A percentile compares a stretch with the other conserved stretches of the same genome.
Conservation (phyloP, 2,113 vertebrate species). For the Oreamnos americanus region DNA sequence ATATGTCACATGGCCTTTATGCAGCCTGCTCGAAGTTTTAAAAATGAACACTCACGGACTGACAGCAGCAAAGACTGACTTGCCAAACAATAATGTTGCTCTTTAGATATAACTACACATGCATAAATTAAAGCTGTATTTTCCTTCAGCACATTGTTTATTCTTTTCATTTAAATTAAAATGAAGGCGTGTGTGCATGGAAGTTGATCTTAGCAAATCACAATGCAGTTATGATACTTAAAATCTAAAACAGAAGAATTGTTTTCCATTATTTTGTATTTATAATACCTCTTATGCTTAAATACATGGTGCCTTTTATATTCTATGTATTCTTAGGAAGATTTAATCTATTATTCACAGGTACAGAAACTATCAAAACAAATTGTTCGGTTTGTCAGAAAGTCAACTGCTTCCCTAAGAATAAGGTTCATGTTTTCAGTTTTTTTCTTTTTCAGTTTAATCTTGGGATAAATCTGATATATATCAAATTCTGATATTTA, state of each 20-base stretch:
- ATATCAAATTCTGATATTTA: background rate
- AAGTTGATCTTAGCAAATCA: background rate
- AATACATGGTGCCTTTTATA: background rate
- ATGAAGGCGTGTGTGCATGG: background rate
- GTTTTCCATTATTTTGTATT: background rate
- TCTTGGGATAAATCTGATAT: background rate
- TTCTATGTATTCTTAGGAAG: background rate
- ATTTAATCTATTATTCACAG: background rate
- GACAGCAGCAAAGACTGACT: background rate
- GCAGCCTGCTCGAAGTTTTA: background rate
- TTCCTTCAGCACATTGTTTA: background rate
- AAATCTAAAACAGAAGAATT: background rate
- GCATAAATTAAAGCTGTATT: background rate
- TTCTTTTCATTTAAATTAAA: conserved; percentile 6
- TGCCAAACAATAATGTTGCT: background rate
- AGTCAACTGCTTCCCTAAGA: background rate
- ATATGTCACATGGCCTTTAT: background rate
- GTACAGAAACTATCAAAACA: background rate
- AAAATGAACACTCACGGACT: background rate
- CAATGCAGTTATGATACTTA: background rate
- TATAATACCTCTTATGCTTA: background rate
- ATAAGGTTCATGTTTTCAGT: background rate
- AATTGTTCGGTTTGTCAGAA: background rate
- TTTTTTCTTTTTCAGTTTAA: background rate
- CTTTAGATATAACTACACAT: background rate